phyloP scores from a whole-genome alignment of 2,888 invertebrate genomes.

The Xestia xanthographa region DNA sequence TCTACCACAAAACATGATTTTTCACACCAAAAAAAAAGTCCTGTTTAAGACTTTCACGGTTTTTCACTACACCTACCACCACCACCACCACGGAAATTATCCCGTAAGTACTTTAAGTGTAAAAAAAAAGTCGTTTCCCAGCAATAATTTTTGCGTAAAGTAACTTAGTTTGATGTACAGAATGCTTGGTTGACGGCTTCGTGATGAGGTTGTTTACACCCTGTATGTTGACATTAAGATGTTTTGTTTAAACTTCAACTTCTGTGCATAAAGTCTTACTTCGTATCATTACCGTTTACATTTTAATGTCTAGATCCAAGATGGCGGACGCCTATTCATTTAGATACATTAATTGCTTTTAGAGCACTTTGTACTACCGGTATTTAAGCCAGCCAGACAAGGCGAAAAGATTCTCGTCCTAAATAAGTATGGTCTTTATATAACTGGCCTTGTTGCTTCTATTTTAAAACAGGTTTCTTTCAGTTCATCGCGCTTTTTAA shows the following conservation, averaged over 20 bases:
- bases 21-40: no score
- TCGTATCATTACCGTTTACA: constrained; percentile 56
- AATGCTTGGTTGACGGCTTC: no score
- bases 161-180: no score
- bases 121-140: no score
- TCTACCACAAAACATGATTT: no score
- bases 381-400: constrained; percentile 42
- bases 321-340: constrained; percentile 63
- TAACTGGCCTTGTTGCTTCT: background rate
- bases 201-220: no score
- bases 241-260: constrained; percentile 1
- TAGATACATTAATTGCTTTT: constrained; percentile 67
- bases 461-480: background rate
- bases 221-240: no score
- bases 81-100: no score
- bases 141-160: no score
- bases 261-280: background rate
- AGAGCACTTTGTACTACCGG: constrained; percentile 46
- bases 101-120: no score
- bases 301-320: constrained; percentile 61
- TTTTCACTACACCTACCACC: no score
- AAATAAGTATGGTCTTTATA: constrained; percentile 23
- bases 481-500: background rate
- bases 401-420: constrained; percentile 28
- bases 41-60: no score